A percentile compares a stretch with the other conserved stretches of the same genome.
Conservation (phyloP, 2,888 invertebrate species). For the Epicampocera succincta region DNA sequence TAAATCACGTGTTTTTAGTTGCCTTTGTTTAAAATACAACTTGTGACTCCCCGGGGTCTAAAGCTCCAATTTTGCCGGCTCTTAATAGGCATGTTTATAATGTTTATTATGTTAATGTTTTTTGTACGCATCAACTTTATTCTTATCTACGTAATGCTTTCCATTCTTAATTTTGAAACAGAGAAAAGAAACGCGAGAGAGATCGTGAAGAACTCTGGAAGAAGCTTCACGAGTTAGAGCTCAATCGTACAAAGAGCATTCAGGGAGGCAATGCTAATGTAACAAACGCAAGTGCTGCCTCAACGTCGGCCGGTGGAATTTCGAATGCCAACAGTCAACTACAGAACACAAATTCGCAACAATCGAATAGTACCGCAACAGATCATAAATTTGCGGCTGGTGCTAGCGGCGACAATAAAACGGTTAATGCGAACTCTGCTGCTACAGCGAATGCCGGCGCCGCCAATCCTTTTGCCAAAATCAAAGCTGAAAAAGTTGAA, state of each 20-base stretch:
- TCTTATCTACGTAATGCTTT: background rate
- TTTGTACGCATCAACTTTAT: too few relatives aligned
- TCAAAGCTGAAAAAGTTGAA: constrained; percentile 76
- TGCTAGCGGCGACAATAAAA: constrained; percentile 78
- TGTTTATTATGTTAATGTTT: too few relatives aligned
- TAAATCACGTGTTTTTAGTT: too few relatives aligned
- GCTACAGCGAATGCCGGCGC: constrained; percentile 74
- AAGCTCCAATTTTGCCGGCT: too few relatives aligned
- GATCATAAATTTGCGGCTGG: constrained; percentile 73
- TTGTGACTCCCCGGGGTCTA: too few relatives aligned
- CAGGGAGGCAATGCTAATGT: constrained; percentile 70
- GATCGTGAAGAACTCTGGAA: constrained; percentile 99
- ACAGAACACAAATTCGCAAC: constrained; percentile 78
- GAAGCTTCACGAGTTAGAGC: constrained; percentile 94
- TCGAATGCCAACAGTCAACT: constrained; percentile 72
- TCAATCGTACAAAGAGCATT: constrained; percentile 83
- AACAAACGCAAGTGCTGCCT: constrained; percentile 75
- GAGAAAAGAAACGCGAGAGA: constrained; percentile 87
- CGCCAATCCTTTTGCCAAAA: constrained; percentile 75
- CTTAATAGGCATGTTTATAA: too few relatives aligned
- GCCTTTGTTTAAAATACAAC: too few relatives aligned
- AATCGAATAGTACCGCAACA: constrained; percentile 79
- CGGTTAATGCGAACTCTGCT: constrained; percentile 72
- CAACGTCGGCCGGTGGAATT: constrained; percentile 73
- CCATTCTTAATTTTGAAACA: constrained; percentile 68